phyloP scores from a whole-genome alignment of 2,888 invertebrate species.

The Mystacides longicornis region DNA sequence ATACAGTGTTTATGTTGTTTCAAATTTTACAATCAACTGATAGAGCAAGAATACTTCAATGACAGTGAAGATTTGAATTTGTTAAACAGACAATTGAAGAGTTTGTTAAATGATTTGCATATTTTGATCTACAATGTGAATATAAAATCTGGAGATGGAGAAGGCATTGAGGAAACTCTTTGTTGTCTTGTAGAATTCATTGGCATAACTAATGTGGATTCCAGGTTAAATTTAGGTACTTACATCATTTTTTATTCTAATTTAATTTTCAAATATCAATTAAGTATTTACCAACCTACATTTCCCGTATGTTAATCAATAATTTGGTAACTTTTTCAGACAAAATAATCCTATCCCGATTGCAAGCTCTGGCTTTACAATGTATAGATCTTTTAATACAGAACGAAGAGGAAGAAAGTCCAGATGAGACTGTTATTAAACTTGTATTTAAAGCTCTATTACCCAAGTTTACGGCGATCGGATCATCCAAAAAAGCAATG shows the following conservation, averaged over 20 bases:
- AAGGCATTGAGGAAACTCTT: slow-evolving; percentile 45
- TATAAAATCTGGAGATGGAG: slow-evolving; percentile 29
- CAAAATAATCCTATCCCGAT: slow-evolving; percentile 34
- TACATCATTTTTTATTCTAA: neutral
- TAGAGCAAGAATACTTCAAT: slow-evolving; percentile 37
- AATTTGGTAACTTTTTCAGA: slow-evolving; percentile 36
- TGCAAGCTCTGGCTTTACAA: slow-evolving; percentile 37
- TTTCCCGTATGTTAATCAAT: neutral
- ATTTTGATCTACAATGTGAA: slow-evolving; percentile 10
- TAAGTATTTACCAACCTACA: neutral
- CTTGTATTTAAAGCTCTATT: slow-evolving; percentile 40
- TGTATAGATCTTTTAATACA: slow-evolving; percentile 38
- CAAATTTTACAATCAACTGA: slow-evolving; percentile 37
- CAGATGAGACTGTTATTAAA: slow-evolving; percentile 34
- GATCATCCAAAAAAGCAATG: slow-evolving; percentile 32
- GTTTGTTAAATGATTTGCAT: slow-evolving; percentile 17
- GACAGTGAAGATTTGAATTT: slow-evolving; percentile 37
- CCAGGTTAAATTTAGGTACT: slow-evolving; percentile 29
- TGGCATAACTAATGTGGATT: slow-evolving; percentile 32
- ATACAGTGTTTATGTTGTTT: slow-evolving; percentile 40
- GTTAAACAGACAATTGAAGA: slow-evolving; percentile 31
- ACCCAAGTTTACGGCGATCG: slow-evolving; percentile 38
- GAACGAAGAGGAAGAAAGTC: slow-evolving; percentile 30
- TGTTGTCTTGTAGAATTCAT: slow-evolving; percentile 41
- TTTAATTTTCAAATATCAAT: neutral